Base-by-base conservation (phyloP, 2,888 invertebrate species). In the Doris montereyensis region DNA sequence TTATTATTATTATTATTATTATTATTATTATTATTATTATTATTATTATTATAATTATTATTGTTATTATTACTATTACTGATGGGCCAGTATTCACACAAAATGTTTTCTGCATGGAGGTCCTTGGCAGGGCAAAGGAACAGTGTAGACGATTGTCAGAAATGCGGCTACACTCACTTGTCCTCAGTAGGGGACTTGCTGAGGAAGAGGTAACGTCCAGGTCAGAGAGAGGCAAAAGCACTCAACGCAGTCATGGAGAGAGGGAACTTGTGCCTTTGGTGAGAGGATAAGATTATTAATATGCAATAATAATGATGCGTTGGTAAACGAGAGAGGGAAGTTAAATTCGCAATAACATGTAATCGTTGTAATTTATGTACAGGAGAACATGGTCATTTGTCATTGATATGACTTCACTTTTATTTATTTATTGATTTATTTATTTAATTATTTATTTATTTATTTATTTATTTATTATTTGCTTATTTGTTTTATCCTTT, bases 51-150 rank as follows among this genome's bases (percentile, higher is more conserved):
- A 52, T 13, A 10, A 13, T 13, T 52, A 52, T 13, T 52, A 52
- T 13, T 52, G 52, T 13, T 52, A 52, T 13, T 52, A 52, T 13
- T 52, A 52, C 52, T 52, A 52, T 13, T 52, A 52, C 52, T 70
- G 35, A 35, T 24, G 30, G 68, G 3, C 0, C 34, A 34, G 68
- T 13, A 34, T 21, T 13, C 26, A 2, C 65, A 5, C n/a, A 8
- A 34, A 5, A 0, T 34, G 24, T 28, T 28, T 10, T 32, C 21
- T 41, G 34, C 77, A 87, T n/a, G 87, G 88, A 62, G 98, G 98
- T 0, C 98, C 98, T 0, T 98, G 98, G 1, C 97, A 96, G 62
- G 97, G 98, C 82, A 98, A 98, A 92, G 98, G 98, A 58, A 98
- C 98, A 2, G 97, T 98, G 92, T 98, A 96, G 85, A 95, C 94